Evolutionary conservation across 2,113 vertebrate species (phyloP).

Genomic region (Lepisosteus osseus): DNA sequence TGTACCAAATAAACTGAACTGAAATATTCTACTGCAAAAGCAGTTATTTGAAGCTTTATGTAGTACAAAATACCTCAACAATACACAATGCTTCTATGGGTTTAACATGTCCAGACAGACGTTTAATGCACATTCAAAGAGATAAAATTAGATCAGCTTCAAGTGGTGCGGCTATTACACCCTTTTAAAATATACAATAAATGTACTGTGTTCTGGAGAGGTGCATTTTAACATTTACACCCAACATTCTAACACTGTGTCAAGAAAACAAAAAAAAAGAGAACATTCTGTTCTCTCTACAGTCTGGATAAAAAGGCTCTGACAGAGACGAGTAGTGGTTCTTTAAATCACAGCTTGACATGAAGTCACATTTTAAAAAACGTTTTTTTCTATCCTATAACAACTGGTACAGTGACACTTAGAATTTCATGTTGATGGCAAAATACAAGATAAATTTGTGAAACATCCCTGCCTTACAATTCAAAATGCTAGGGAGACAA

Average conservation of each 20-base stretch:
- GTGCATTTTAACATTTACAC: background rate
- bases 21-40: background rate
- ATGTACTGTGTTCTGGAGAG: background rate
- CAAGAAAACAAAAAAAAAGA: background rate
- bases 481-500: conserved; percentile 1
- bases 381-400: background rate
- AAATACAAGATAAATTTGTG: background rate
- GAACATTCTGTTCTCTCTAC: no score
- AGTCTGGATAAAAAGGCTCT: background rate
- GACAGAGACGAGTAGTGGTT: background rate
- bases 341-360: background rate
- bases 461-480: background rate
- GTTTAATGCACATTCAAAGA: background rate
- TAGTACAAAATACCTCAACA: background rate
- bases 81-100: background rate
- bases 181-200: background rate
- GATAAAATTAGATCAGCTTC: background rate
- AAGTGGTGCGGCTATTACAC: no score
- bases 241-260: background rate
- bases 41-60: background rate
- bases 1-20: no score
- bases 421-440: conserved; percentile 14
- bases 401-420: background rate
- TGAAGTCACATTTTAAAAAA: background rate
- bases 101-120: background rate